Evolutionary conservation across 2,888 invertebrate genomes (phyloP), one percentile per base, ranked within the genome.

Genomic region (Agonum fuliginosum): DNA sequence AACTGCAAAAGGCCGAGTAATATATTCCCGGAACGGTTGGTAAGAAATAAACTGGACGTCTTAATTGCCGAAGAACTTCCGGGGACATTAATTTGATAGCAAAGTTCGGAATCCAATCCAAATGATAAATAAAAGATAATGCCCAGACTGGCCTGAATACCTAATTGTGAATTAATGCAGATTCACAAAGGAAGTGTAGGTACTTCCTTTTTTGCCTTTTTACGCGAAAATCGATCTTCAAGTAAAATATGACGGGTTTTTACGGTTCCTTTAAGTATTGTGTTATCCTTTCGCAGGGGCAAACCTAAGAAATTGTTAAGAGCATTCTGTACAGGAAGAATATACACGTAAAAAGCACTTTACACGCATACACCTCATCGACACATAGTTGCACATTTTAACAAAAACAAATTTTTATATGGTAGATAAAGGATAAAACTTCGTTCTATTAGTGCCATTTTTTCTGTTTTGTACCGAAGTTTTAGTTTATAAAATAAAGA

Each of bases 91-190:
- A 67, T 67, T 67, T 67, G 67, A 67, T 67, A 41, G 67, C 67
- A 37, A 67, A 67, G 37, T 67, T 67, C 67, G 67, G 41, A 67
- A 67, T 67, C 67, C 67, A 67, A 67, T 67, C 67, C 67, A 67
- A 65, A 67, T 67, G 67, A 67, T 67, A 67, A 67, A 67, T 67
- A 67, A 67, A 37, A 67, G 67, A 67, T 67, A 67, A 67, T 67
- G 67, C 41, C 34, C 34, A 37, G 20, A 62, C 41, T 37, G 67
- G 37, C 22, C 67, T 67, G 67, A 67, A 67, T 67, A 67, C 67
- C 67, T 67, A 67, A 67, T 67, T 67, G 67, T 41, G 41, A 67
- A 67, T 67, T 67, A 67, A 67, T 67, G 67, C 67, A 67, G 67
- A 67, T 67, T 37, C 67, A n/a, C 34, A 34, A 20, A 67, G 41